A percentile compares a stretch with the other conserved stretches of the same genome.
phyloP scores from a whole-genome alignment of 2,113 vertebrate species.

The Corythornis vintsioides region DNA sequence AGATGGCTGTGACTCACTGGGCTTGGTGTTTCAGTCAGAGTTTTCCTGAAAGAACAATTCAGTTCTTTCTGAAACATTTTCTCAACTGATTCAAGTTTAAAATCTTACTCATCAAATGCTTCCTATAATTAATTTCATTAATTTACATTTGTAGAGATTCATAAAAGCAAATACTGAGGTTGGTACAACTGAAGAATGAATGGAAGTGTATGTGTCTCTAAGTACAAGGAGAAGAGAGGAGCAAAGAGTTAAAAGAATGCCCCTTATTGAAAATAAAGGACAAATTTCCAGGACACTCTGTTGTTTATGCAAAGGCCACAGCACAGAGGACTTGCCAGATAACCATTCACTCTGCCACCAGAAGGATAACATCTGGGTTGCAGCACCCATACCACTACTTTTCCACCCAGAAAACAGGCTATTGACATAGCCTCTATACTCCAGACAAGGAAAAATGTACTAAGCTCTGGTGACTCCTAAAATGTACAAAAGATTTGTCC shows the following conservation, averaged over 20 bases:
- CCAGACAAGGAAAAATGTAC: not conserved
- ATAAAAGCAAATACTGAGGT: not conserved
- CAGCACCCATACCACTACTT: not conserved
- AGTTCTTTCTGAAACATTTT: no score
- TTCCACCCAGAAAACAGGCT: not conserved
- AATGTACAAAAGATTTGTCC: not conserved
- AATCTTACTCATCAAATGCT: constrained; percentile 26
- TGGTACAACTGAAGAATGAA: not conserved
- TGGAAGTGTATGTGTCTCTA: not conserved
- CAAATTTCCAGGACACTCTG: not conserved
- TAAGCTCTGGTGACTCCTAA: not conserved
- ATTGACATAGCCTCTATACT: not conserved
- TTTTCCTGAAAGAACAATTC: not conserved
- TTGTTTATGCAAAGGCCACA: not conserved
- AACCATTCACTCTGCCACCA: not conserved
- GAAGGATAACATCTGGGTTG: not conserved
- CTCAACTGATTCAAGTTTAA: not conserved
- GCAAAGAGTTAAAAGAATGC: not conserved
- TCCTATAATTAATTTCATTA: constrained; percentile 48
- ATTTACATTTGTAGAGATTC: not conserved
- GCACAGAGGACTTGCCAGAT: not conserved
- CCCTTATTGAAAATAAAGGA: not conserved
- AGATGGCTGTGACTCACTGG: constrained; percentile 7
- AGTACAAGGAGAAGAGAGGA: not conserved
- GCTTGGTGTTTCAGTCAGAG: constrained; percentile 20